phyloP scores from a whole-genome alignment of 2,888 invertebrate species.

The Ypsolopha sequella region DNA sequence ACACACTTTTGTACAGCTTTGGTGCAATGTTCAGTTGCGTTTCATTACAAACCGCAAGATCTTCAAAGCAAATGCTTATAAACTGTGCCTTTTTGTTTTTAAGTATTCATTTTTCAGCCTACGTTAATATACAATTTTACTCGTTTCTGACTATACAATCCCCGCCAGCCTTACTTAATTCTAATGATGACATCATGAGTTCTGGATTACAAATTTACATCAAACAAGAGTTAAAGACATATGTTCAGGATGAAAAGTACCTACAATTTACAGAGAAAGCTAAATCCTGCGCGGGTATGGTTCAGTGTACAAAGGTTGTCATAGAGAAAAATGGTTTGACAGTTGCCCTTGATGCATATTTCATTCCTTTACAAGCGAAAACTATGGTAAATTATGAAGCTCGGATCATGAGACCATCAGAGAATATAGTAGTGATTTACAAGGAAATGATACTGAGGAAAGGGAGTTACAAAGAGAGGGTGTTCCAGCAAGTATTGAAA shows the following conservation, averaged over 20 bases:
- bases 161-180: too few relatives aligned
- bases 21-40: too few relatives aligned
- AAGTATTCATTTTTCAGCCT: too few relatives aligned
- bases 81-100: too few relatives aligned
- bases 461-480: constrained; percentile 20
- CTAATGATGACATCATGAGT: constrained; percentile 28
- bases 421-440: constrained; percentile 35
- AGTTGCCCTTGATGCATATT: constrained; percentile 25
- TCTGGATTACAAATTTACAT: constrained; percentile 32
- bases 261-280: constrained; percentile 27
- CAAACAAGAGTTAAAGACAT: constrained; percentile 24
- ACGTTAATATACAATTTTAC: too few relatives aligned
- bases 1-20: constrained; percentile 29
- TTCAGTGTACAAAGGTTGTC: constrained; percentile 24
- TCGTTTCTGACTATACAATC: too few relatives aligned
- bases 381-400: constrained; percentile 33
- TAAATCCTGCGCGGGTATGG: constrained; percentile 24
- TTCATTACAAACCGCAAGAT: constrained; percentile 29
- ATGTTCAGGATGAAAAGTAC: constrained; percentile 30
- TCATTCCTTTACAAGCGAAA: constrained; percentile 27
- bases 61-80: too few relatives aligned
- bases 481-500: constrained; percentile 22
- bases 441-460: constrained; percentile 45
- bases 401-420: too few relatives aligned
- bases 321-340: constrained; percentile 33